These are phyloP conservation scores for Ateles fusciceps DNA, from an alignment of 2,797 vertebrate genomes.

Conservation along the genomic window DNA sequence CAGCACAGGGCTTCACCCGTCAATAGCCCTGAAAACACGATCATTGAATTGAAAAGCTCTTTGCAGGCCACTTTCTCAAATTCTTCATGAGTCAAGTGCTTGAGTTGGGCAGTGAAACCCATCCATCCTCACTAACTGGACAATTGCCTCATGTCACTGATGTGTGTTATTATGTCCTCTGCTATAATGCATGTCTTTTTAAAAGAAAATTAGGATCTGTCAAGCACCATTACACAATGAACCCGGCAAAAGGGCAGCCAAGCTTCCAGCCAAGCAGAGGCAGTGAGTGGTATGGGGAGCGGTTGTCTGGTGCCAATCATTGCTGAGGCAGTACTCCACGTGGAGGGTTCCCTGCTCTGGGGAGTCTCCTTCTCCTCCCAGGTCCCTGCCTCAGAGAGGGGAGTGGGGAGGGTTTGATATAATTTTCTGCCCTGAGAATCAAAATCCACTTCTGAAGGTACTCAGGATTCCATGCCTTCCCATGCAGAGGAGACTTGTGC, in stretches of 20 bases:
- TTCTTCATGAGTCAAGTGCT: background rate
- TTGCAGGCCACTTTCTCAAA: constrained; percentile 15
- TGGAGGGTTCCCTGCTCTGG: background rate
- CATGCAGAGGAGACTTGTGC: background rate
- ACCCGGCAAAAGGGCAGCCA: constrained; percentile 15
- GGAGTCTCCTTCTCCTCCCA: background rate
- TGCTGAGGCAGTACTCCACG: fast-evolving
- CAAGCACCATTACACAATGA: constrained; percentile 33
- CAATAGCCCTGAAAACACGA: background rate
- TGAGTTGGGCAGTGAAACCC: background rate
- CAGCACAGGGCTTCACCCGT: no score
- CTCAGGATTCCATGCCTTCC: background rate
- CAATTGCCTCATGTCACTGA: constrained; percentile 38
- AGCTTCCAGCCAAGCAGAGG: background rate
- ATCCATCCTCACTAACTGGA: constrained; percentile 45
- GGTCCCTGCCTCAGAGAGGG: background rate
- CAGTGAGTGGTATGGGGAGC: background rate
- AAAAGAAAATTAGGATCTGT: constrained; percentile 67
- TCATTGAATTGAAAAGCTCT: background rate
- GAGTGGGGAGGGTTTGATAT: background rate
- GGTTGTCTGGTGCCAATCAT: background rate
- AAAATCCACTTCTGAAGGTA: background rate
- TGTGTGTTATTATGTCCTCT: constrained; percentile 9
- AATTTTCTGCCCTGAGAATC: background rate
- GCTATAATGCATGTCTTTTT: constrained; percentile 32